Evolutionary conservation across 2,888 invertebrate species (phyloP).

Genomic region (Dysmachus trigonus): DNA sequence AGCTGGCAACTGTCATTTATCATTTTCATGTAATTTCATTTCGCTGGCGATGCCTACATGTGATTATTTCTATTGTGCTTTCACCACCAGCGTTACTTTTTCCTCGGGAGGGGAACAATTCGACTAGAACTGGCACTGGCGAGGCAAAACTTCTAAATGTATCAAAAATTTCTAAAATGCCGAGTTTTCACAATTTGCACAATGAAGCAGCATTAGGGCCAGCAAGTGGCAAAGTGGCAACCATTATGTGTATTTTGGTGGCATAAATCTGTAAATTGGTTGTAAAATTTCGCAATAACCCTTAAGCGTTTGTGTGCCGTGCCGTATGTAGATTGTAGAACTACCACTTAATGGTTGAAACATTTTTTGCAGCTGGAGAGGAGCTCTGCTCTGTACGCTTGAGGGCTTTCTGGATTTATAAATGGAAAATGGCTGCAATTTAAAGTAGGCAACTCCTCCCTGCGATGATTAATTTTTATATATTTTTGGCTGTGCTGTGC

Average conservation of each 20-base stretch:
- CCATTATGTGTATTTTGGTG: background rate
- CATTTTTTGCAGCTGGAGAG: background rate
- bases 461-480: background rate
- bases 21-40: constrained; percentile 34
- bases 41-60: constrained; percentile 10
- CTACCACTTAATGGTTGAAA: background rate
- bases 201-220: background rate
- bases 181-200: background rate
- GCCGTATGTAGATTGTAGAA: background rate
- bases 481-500: background rate
- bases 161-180: background rate
- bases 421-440: background rate
- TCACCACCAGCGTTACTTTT: background rate
- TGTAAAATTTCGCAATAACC: constrained; percentile 18
- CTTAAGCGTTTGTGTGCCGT: background rate
- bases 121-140: background rate
- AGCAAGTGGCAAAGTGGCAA: background rate
- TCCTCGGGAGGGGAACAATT: background rate
- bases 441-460: background rate
- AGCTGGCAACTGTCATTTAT: constrained; percentile 19
- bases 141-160: background rate
- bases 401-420: background rate
- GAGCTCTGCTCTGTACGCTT: background rate
- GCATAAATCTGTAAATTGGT: constrained; percentile 27
- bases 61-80: constrained; percentile 1